A percentile compares a stretch with the other conserved stretches of the same genome.
Conservation (phyloP, 2,888 invertebrate genomes). For the Agonopterix heracliana region DNA sequence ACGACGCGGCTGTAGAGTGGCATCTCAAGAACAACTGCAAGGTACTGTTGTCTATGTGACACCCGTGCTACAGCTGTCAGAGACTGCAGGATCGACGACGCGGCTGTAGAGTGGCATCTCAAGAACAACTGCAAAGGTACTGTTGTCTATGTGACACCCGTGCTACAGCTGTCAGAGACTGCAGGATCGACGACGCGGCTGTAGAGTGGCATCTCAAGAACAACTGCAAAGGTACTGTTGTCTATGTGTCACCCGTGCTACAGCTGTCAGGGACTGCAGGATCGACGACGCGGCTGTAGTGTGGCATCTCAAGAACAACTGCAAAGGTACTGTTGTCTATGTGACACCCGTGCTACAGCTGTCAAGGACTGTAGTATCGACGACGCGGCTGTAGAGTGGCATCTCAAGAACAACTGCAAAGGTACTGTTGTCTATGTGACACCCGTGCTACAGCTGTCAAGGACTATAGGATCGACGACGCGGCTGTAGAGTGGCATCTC, state of each 20-base stretch:
- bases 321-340: constrained; percentile 43
- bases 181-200: constrained; percentile 49
- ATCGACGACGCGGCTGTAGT: constrained; percentile 51
- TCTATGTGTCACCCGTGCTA: no score
- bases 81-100: constrained; percentile 54
- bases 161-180: constrained; percentile 39
- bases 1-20: constrained; percentile 53
- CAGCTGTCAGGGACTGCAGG: constrained; percentile 52
- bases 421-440: constrained; percentile 25
- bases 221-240: constrained; percentile 46
- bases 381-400: constrained; percentile 54
- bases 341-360: constrained; percentile 15
- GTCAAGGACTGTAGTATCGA: constrained; percentile 56
- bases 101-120: constrained; percentile 58
- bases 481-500: constrained; percentile 58
- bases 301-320: constrained; percentile 58
- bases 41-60: constrained; percentile 25
- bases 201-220: constrained; percentile 64
- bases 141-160: not conserved
- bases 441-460: constrained; percentile 30
- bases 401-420: constrained; percentile 57
- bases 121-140: constrained; percentile 59
- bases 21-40: constrained; percentile 60
- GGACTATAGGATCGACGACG: constrained; percentile 54
- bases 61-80: constrained; percentile 30